Conservation (phyloP, 2,888 invertebrate species). For the Trichogramma evanescens region DNA sequence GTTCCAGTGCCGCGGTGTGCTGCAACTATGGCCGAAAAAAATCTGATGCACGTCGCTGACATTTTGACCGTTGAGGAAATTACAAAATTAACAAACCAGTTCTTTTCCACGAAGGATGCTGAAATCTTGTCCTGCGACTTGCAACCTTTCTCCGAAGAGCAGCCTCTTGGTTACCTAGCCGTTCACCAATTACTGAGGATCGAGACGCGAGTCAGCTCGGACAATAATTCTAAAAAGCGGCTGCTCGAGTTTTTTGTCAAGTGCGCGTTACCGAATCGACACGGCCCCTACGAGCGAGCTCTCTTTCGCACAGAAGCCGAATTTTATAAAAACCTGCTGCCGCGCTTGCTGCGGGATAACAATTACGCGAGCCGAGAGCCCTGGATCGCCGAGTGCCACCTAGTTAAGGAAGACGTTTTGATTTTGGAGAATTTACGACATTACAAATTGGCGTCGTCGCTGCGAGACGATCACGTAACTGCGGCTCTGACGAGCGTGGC, state of each 20-base stretch:
- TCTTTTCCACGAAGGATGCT: not conserved
- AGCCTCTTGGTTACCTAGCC: constrained; percentile 7
- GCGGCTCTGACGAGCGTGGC: constrained; percentile 31
- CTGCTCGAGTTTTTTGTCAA: constrained; percentile 7
- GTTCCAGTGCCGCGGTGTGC: no score
- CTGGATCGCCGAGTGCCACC: constrained; percentile 6
- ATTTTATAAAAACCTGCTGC: not conserved
- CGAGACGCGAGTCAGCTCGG: not conserved
- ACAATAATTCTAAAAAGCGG: not conserved
- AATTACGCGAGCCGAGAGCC: not conserved
- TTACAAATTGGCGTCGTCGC: not conserved
- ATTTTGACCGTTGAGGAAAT: not conserved
- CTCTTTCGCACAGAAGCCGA: constrained; percentile 1
- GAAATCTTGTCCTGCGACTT: not conserved
- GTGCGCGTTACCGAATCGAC: not conserved
- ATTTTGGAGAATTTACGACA: constrained; percentile 10
- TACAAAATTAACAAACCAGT: not conserved
- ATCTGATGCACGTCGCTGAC: no score
- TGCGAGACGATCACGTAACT: constrained; percentile 22
- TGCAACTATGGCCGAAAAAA: no score
- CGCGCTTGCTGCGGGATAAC: not conserved
- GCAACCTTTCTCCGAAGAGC: not conserved
- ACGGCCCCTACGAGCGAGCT: not conserved
- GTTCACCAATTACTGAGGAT: constrained; percentile 2
- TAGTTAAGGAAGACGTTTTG: not conserved